Conservation (phyloP, 2,113 vertebrate genomes). For the Numida meleagris region DNA sequence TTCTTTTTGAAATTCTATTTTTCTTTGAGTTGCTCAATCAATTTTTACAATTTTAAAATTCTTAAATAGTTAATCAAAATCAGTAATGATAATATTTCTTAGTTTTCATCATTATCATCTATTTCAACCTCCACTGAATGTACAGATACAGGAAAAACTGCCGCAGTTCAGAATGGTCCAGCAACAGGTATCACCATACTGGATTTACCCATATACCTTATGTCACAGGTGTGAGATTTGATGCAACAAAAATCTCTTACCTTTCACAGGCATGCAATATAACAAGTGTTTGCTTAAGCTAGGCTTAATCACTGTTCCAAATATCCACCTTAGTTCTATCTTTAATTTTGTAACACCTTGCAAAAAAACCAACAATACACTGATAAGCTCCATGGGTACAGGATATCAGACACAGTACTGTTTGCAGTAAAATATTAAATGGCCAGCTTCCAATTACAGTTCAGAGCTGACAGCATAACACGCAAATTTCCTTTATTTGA, state of each 20-base stretch:
- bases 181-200: not conserved
- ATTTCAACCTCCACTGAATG: not conserved
- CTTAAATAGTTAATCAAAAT: not conserved
- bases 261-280: not conserved
- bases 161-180: not conserved
- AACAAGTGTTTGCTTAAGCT: slow-evolving; percentile 4
- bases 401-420: slow-evolving; percentile 44
- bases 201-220: not conserved
- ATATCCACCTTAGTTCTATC: not conserved
- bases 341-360: slow-evolving; percentile 18
- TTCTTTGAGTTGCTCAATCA: not conserved
- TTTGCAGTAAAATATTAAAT: slow-evolving; percentile 3
- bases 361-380: not conserved
- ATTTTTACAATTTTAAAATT: not conserved
- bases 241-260: not conserved
- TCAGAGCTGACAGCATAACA: slow-evolving; percentile 2
- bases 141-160: not conserved
- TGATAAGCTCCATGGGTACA: slow-evolving; percentile 21
- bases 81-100: not conserved
- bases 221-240: not conserved
- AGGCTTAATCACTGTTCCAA: slow-evolving; percentile 17
- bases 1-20: not conserved
- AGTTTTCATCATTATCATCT: not conserved
- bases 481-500: slow-evolving; percentile 29
- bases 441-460: not conserved